Evolutionary conservation across 2,888 invertebrate species (phyloP), one percentile per base, ranked within the genome.

Genomic region (Caenorhabditis doughertyi): DNA sequence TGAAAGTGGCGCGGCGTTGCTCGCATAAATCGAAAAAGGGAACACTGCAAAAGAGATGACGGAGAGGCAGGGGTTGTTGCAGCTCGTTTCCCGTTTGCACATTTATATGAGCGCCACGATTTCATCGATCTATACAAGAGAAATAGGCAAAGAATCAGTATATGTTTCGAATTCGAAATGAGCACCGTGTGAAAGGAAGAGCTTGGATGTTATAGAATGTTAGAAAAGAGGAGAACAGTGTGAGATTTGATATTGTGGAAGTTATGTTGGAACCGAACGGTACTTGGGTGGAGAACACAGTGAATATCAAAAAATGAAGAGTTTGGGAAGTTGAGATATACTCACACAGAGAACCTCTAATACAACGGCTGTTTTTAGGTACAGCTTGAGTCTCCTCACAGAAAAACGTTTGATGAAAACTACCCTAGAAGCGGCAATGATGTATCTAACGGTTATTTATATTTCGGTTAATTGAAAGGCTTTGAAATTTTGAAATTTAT

Each of bases 131-230:
- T 35, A 49, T 18, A 51, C 32, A 23, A 47, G 47, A n/a, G 62
- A 71, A 32, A 39, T 27, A 70, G 53, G 21, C 25, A n/a, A 13
- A 56, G 2, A 47, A 47, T n/a, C 51, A 21, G 25, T 18, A 23
- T 53, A n/a, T 18, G 18, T 68, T 16, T 58, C 29, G 53, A 60
- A 71, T 71, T 71, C 27, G 71, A 71, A 71, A 60, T 71, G 71
- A 51, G 72, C 51, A 60, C 3, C 62, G 72, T 62, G 53, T 29
- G 72, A 72, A 72, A 62, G 35, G 18, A 60, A 23, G 39, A 53
- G 47, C 44, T 25, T 18, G 39, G 18, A 42, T 32, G 56, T 29
- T 7, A 56, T 8, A 44, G 58, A 58, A 18, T 25, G 21, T 18
- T 16, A n/a, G 18, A 18, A 65, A 1, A 11, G 60, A 1, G 44